These are phyloP conservation scores for Villa cingulata DNA, from an alignment of 2,888 invertebrate genomes.

Conservation along the genomic window DNA sequence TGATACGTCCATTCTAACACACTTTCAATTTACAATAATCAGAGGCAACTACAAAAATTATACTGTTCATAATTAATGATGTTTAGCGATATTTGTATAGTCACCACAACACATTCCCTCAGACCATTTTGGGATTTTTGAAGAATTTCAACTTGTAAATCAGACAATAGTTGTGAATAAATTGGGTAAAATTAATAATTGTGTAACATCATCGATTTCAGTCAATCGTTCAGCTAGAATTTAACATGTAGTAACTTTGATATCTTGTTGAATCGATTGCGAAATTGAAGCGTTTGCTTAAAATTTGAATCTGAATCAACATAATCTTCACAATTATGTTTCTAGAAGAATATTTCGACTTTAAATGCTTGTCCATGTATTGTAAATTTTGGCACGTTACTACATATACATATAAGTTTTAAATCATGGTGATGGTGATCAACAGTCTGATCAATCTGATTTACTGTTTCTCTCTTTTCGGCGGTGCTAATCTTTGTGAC, in stretches of 20 bases:
- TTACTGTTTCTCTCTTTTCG: too few relatives aligned
- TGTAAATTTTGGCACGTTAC: constrained; percentile 92
- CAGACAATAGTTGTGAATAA: constrained; percentile 96
- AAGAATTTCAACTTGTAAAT: constrained; percentile 97
- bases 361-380: constrained; percentile 99
- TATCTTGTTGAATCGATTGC: constrained; percentile 91
- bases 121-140: constrained; percentile 89
- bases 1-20: constrained; percentile 74
- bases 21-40: constrained; percentile 99
- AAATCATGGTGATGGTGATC: constrained; percentile 79
- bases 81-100: constrained; percentile 98
- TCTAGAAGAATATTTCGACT: constrained; percentile 69
- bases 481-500: too few relatives aligned
- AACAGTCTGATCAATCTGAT: too few relatives aligned
- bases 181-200: constrained; percentile 90
- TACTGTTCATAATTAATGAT: constrained; percentile 81
- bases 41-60: constrained; percentile 95
- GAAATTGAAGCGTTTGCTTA: constrained; percentile 88
- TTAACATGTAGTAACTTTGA: constrained; percentile 87
- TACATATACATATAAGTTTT: constrained; percentile 96
- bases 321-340: constrained; percentile 95
- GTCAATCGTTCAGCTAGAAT: constrained; percentile 66
- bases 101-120: constrained; percentile 96
- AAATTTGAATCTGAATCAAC: constrained; percentile 98
- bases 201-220: constrained; percentile 89